Conservation (phyloP, 2,113 vertebrate species). For the Neodon shergylaensis region DNA sequence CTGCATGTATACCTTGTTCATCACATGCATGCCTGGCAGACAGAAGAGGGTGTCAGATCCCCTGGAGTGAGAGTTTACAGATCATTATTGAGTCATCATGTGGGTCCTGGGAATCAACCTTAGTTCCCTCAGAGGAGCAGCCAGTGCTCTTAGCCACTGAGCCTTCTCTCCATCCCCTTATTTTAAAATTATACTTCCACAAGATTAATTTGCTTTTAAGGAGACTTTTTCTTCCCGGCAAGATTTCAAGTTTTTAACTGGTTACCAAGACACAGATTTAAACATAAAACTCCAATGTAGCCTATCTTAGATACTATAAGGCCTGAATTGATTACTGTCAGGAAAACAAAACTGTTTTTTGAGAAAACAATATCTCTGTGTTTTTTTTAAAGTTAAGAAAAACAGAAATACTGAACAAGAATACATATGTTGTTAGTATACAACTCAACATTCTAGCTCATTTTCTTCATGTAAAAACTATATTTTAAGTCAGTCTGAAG, state of each 20-base stretch:
- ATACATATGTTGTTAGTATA: background rate
- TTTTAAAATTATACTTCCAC: background rate
- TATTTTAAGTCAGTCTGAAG: background rate
- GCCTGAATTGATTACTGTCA: background rate
- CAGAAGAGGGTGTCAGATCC: background rate
- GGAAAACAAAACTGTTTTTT: background rate
- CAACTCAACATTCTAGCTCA: background rate
- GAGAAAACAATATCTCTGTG: background rate
- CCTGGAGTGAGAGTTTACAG: background rate
- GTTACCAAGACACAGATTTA: background rate
- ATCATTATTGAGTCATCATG: background rate
- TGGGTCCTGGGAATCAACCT: background rate
- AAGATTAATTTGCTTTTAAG: background rate
- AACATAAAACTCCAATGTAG: background rate
- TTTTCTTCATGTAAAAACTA: constrained; percentile 38
- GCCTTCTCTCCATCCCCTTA: background rate
- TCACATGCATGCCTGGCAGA: background rate
- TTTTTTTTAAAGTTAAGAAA: background rate
- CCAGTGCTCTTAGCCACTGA: background rate
- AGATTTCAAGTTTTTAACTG: constrained; percentile 3
- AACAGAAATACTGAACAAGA: background rate
- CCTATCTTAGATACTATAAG: background rate
- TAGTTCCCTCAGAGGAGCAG: background rate
- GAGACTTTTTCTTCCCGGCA: background rate
- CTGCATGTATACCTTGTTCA: background rate